These are phyloP conservation scores for Homarus americanus DNA, from an alignment of 1,140 invertebrate genomes.

Conservation along the genomic window DNA sequence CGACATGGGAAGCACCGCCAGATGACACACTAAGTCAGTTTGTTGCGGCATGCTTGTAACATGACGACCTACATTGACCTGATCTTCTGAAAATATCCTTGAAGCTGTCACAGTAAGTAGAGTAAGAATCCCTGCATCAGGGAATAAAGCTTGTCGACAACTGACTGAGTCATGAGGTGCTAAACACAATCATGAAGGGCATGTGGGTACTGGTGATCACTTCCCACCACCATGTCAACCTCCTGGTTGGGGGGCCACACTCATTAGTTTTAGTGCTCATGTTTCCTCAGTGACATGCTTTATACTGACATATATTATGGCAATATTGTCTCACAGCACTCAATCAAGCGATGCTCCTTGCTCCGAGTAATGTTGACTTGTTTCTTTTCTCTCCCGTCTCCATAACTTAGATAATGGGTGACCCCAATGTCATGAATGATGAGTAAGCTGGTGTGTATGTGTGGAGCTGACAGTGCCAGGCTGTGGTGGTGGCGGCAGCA, in stretches of 20 bases:
- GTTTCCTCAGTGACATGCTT: constrained; percentile 50
- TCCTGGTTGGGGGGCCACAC: constrained; percentile 36
- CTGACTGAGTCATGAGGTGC: constrained; percentile 64
- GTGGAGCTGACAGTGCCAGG: constrained; percentile 69
- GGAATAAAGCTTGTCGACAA: constrained; percentile 60
- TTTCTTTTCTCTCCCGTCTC: constrained; percentile 67
- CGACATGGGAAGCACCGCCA: constrained; percentile 63
- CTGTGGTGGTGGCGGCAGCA: constrained; percentile 58
- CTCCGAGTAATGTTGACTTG: constrained; percentile 56
- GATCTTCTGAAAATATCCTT: constrained; percentile 48
- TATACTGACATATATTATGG: constrained; percentile 55
- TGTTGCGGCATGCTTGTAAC: constrained; percentile 65
- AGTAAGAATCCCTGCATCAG: constrained; percentile 52
- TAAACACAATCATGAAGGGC: constrained; percentile 55
- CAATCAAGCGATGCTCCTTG: constrained; percentile 16
- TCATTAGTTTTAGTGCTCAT: constrained; percentile 67
- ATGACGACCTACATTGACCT: constrained; percentile 58
- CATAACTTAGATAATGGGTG: constrained; percentile 73
- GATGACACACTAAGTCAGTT: constrained; percentile 68
- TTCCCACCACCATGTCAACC: constrained; percentile 37
- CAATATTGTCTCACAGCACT: constrained; percentile 30
- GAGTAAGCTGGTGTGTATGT: constrained; percentile 71
- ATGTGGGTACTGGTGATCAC: constrained; percentile 57
- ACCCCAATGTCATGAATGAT: constrained; percentile 72
- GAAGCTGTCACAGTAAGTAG: constrained; percentile 59